A percentile compares a stretch with the other conserved stretches of the same genome.
These are phyloP conservation scores for Drosophila sproati DNA, from an alignment of 1,140 invertebrate genomes.

Conservation along the genomic window DNA sequence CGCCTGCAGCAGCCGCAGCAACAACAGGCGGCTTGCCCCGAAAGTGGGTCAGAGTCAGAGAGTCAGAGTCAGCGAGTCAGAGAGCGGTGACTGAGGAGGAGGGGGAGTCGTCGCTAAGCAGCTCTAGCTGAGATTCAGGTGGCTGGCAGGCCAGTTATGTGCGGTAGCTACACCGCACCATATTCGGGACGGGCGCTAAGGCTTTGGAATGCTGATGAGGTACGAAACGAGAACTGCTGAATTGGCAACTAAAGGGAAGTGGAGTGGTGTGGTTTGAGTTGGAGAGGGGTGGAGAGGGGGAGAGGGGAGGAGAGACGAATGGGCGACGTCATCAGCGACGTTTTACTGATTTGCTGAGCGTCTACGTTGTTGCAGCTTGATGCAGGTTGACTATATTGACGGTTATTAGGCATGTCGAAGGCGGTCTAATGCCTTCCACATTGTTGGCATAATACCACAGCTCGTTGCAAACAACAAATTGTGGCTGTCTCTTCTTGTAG, in stretches of 20 bases:
- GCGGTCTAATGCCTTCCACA: slow-evolving; percentile 68
- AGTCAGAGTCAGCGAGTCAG: slow-evolving; percentile 32
- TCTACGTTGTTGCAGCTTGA: slow-evolving; percentile 36
- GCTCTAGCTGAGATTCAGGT: slow-evolving; percentile 67
- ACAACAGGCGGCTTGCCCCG: slow-evolving; percentile 34
- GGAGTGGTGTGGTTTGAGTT: slow-evolving; percentile 21
- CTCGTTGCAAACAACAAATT: slow-evolving; percentile 20
- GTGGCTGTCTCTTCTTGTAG: slow-evolving; percentile 30
- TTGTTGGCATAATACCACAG: slow-evolving; percentile 48
- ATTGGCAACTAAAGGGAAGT: slow-evolving; percentile 5
- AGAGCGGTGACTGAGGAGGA: slow-evolving; percentile 3
- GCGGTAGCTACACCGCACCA: slow-evolving; percentile 49
- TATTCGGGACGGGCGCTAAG: slow-evolving; percentile 31
- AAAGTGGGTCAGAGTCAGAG: slow-evolving; percentile 71
- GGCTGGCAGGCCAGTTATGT: slow-evolving; percentile 42
- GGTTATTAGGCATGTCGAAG: slow-evolving; percentile 83
- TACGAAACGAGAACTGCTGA: slow-evolving; percentile 30
- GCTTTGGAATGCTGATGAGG: slow-evolving; percentile 33
- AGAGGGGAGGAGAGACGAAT: slow-evolving; percentile 16
- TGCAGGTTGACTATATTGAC: slow-evolving; percentile 73
- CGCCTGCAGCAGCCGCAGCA: slow-evolving; percentile 41
- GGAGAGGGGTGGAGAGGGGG: slow-evolving; percentile 36
- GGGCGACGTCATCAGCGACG: slow-evolving; percentile 41
- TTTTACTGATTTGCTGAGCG: slow-evolving; percentile 3
- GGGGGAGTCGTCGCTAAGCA: slow-evolving; percentile 13